Conservation (phyloP, 2,888 invertebrate species). For the Geotrupes spiniger region DNA sequence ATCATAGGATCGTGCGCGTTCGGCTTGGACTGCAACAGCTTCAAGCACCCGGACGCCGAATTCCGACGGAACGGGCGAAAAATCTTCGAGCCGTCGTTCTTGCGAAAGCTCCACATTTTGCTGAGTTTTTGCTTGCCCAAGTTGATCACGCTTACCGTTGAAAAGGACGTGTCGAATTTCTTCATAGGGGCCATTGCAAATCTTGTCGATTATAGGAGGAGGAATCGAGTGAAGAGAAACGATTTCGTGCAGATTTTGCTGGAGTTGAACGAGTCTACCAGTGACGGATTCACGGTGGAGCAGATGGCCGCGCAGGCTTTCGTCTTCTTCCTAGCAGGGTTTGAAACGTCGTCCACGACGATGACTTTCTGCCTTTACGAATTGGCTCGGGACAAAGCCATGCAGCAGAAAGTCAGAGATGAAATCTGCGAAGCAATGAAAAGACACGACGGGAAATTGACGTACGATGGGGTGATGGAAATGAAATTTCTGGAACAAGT, state of each 20-base stretch:
- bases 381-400: conserved; percentile 43
- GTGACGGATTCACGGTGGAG: conserved; percentile 11
- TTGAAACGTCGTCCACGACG: conserved; percentile 49
- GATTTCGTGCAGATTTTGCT: conserved; percentile 45
- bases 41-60: conserved; percentile 16
- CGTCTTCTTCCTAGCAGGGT: conserved; percentile 51
- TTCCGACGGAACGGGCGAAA: conserved; percentile 11
- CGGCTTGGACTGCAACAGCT: conserved; percentile 17
- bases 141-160: no score
- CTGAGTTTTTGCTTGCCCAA: conserved; percentile 28
- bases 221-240: conserved; percentile 28
- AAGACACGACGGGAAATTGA: conserved; percentile 41
- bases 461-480: conserved; percentile 47
- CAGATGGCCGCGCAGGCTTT: conserved; percentile 41
- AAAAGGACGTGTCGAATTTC: conserved; percentile 35
- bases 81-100: no score
- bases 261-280: conserved; percentile 24
- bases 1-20: conserved; percentile 16
- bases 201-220: conserved; percentile 32
- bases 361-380: conserved; percentile 45
- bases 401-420: conserved; percentile 47
- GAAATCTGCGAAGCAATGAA: conserved; percentile 43
- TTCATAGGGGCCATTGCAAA: conserved; percentile 35
- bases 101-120: no score
- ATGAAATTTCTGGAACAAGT: conserved; percentile 52